phyloP scores from a whole-genome alignment of 2,113 vertebrate species.

The Motacilla tschutschensis region DNA sequence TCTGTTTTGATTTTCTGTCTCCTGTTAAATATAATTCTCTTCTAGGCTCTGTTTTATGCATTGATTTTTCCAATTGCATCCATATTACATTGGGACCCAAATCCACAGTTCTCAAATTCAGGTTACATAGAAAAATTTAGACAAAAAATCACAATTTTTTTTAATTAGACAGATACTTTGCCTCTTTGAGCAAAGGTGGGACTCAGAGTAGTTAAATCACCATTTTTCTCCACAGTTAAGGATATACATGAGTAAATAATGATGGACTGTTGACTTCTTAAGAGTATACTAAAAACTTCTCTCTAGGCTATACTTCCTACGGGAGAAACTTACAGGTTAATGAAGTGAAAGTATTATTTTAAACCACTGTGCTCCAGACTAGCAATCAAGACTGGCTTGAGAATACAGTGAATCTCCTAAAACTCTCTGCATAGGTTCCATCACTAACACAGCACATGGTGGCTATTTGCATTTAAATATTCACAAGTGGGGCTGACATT shows the following conservation, averaged over 20 bases:
- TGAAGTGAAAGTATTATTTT: background rate
- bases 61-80: slow-evolving; percentile 35
- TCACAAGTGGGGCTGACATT: background rate
- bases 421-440: background rate
- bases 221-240: background rate
- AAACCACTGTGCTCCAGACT: background rate
- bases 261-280: background rate
- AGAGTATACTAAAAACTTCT: background rate
- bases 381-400: background rate
- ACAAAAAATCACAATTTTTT: background rate
- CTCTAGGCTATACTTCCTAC: background rate
- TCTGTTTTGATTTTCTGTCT: slow-evolving; percentile 56
- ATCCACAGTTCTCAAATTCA: slow-evolving; percentile 1
- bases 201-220: background rate
- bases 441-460: background rate
- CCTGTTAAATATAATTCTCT: slow-evolving; percentile 23
- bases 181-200: background rate
- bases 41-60: slow-evolving; percentile 11
- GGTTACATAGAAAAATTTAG: background rate
- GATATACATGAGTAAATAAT: background rate
- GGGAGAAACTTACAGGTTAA: background rate
- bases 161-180: background rate
- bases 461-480: slow-evolving; percentile 1
- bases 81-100: slow-evolving; percentile 8
- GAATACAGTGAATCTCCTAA: background rate